These are phyloP conservation scores for Lacerta bilineata DNA, from an alignment of 2,797 vertebrate genomes.

Conservation along the genomic window DNA sequence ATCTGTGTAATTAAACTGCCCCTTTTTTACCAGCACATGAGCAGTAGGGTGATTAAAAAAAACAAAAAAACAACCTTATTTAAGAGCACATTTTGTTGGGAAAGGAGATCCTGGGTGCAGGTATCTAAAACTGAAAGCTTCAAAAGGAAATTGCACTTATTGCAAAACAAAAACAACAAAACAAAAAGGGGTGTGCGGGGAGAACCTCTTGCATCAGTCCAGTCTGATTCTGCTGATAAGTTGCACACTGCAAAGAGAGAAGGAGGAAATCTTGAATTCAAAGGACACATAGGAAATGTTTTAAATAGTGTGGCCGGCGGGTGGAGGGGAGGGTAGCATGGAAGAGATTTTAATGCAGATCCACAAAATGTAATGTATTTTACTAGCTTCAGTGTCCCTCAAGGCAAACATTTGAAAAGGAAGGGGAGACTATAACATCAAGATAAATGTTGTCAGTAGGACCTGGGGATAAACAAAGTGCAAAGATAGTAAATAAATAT, in stretches of 20 bases:
- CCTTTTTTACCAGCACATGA: conserved; percentile 36
- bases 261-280: conserved; percentile 46
- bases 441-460: conserved; percentile 69
- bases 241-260: conserved; percentile 31
- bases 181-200: neutral
- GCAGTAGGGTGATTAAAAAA: conserved; percentile 26
- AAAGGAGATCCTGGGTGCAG: conserved; percentile 43
- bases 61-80: neutral
- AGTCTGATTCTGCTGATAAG: conserved; percentile 47
- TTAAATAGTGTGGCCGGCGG: conserved; percentile 71
- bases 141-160: conserved; percentile 55
- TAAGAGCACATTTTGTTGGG: conserved; percentile 38
- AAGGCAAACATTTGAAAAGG: conserved; percentile 74
- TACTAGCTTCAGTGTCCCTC: conserved; percentile 49
- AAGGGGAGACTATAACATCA: conserved; percentile 30
- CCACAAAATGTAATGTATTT: conserved; percentile 64
- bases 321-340: neutral
- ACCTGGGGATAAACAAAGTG: conserved; percentile 58
- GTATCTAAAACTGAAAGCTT: conserved; percentile 51
- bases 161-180: conserved; percentile 45
- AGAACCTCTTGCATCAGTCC: conserved; percentile 44
- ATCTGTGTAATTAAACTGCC: conserved; percentile 39
- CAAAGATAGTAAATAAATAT: conserved; percentile 63
- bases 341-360: conserved; percentile 61
- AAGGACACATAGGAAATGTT: conserved; percentile 61